Conservation (phyloP, 2,888 invertebrate species). For the Maniola hyperantus region DNA sequence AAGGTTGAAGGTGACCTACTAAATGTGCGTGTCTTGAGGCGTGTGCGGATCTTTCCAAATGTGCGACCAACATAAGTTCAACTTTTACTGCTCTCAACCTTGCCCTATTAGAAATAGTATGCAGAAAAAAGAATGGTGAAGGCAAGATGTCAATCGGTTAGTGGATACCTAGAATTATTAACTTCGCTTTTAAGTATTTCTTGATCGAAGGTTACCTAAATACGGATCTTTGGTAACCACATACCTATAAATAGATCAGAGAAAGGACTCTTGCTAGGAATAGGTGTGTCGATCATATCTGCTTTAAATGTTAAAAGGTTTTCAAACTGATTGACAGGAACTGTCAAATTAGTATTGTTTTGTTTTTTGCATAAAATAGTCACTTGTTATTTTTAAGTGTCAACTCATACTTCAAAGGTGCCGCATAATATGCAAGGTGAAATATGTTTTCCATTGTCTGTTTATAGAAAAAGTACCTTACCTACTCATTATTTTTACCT, state of each 20-base stretch:
- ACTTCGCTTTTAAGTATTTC: slow-evolving; percentile 25
- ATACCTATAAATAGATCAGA: slow-evolving; percentile 19
- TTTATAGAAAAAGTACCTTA: no score
- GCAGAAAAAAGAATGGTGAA: slow-evolving; percentile 37
- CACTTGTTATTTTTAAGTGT: slow-evolving; percentile 5
- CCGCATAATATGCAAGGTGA: background rate
- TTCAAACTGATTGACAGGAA: slow-evolving; percentile 25
- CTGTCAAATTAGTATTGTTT: slow-evolving; percentile 24
- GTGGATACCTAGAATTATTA: slow-evolving; percentile 35
- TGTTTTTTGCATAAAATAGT: slow-evolving; percentile 7
- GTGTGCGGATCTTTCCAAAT: background rate
- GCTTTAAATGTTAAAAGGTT: slow-evolving; percentile 21
- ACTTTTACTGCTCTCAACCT: slow-evolving; percentile 35
- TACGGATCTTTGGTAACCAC: slow-evolving; percentile 27
- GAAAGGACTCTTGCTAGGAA: slow-evolving; percentile 23
- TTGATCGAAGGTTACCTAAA: slow-evolving; percentile 35
- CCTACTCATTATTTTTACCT: no score
- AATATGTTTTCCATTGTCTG: background rate
- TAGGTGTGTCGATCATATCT: slow-evolving; percentile 21
- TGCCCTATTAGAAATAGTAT: slow-evolving; percentile 34
- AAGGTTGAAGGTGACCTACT: no score
- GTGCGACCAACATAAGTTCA: slow-evolving; percentile 14
- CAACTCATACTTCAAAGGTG: slow-evolving; percentile 16
- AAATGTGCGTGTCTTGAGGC: background rate
- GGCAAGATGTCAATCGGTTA: slow-evolving; percentile 38